A percentile compares a stretch with the other conserved stretches of the same genome.
Evolutionary conservation across 2,113 vertebrate genomes (phyloP).

Genomic region (Stegastes partitus): DNA sequence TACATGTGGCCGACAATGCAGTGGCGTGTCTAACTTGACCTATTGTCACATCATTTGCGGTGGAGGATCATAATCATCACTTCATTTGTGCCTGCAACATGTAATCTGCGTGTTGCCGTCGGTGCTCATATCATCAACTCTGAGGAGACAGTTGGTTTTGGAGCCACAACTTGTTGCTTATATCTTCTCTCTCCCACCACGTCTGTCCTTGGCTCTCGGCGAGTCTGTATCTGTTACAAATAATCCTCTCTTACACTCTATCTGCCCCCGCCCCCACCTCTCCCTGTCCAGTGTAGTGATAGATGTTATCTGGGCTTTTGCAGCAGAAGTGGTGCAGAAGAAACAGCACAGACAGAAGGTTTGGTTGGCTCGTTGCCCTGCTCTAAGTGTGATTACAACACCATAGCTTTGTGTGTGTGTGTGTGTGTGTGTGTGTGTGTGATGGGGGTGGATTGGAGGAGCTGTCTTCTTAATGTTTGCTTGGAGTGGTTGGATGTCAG

Average conservation of each 20-base stretch:
- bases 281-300: conserved; percentile 31
- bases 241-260: conserved; percentile 50
- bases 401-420: conserved; percentile 16
- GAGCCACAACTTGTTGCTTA: conserved; percentile 20
- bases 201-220: conserved; percentile 46
- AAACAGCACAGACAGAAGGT: conserved; percentile 47
- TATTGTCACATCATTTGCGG: conserved; percentile 46
- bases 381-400: conserved; percentile 60
- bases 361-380: conserved; percentile 51
- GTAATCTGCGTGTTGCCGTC: conserved; percentile 37
- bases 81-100: conserved; percentile 34
- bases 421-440: conserved; percentile 14
- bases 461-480: conserved; percentile 43
- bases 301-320: conserved; percentile 62
- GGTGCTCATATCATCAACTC: conserved; percentile 28
- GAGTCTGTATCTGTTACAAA: conserved; percentile 51
- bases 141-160: conserved; percentile 21
- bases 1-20: conserved; percentile 7
- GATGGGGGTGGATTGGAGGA: conserved; percentile 14
- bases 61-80: conserved; percentile 23
- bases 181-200: conserved; percentile 22
- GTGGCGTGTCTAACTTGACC: conserved; percentile 22
- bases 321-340: conserved; percentile 51
- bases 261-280: not conserved
- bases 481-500: conserved; percentile 41